Evolutionary conservation across 2,113 vertebrate genomes (phyloP), one percentile per base, ranked within the genome.

Genomic region (Heterocephalus glaber): DNA sequence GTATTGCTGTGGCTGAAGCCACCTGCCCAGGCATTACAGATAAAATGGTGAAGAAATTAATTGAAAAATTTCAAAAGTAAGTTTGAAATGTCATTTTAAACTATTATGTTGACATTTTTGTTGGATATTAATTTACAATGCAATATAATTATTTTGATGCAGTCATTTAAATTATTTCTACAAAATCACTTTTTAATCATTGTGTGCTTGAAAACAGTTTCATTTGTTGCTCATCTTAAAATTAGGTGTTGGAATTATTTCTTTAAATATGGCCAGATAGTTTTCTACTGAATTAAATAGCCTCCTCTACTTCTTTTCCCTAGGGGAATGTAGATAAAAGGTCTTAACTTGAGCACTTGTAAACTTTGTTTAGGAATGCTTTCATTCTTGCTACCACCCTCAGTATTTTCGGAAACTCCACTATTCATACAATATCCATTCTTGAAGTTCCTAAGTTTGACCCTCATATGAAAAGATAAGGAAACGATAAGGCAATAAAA

Each of bases 11-110:
- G 98, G 99, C 99, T 7, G 99, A 99, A 96, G 98, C 99, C 2
- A 95, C 99, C 0, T 99, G 99, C 97, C 99, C 99, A 4, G 99
- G 99, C 52, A 99, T 99, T 99, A 99, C 99, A 41, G 99, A 99
- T 98, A 99, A 99, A 97, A 99, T 99, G 99, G 99, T 99, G 98
- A 99, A 99, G 95, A 99, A 99, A 96, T 99, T 99, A 97, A 99
- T 99, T 90, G 99, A 99, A 97, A 99, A 99, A 98, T 99, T 99
- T 98, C 99, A 99, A 97, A 99, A 99, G 99, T 99, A 98, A 98
- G 99, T 88, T 88, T 68, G 17, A 76, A 47, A 58, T 26, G 28
- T 90, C 56, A 54, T 96, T 94, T 82, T 80, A 6, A 52, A 94
- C 79, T 80, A 33, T 14, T 41, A 41, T 52, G 30, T 72, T 91